Evolutionary conservation across 1,140 invertebrate genomes (phyloP), one percentile per base, ranked within the genome.

Genomic region (Colletes gigas): DNA sequence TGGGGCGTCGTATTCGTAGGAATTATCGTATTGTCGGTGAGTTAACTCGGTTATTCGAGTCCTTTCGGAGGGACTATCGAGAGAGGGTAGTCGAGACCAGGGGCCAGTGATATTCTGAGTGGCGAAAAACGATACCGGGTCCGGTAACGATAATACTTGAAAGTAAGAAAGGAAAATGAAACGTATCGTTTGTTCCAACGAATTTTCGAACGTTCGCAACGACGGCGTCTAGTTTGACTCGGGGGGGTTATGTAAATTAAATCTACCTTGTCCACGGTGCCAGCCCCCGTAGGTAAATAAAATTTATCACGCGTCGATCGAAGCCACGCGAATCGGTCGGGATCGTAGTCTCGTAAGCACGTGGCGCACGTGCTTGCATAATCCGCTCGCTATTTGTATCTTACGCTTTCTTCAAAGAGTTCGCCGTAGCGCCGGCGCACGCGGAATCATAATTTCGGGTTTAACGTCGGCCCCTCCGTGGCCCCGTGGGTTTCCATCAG

Each of bases 111-210:
- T 83, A 76, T 47, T 44, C 30, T 75, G 62, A 83, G 71, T 80
- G 77, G 69, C 67, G 82, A 74, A 81, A 84, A 85, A 81, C 76
- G 83, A 85, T 84, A 84, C 55, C 47, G 60, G 67, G 47, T 60
- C 47, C 57, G 69, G 73, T 76, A 74, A 83, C 80, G 82, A 85
- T 84, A 84, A 84, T 84, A 73, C 70, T 84, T 44, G 54, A 44
- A 44, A 47, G 69, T 73, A 81, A 84, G 84, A 81, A 85, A 84
- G 83, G 83, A 82, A 84, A 81, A 85, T 85, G 78, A 82, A 85
- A 84, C 74, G 50, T 47, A n/a, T 30, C 19, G 3, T 19, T 6
- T 17, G 21, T 19, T 5, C 1, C 41, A 50, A 0, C 62, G 19
- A 69, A 14, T 50, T 30, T 15, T 19, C 17, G 15, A 62, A 14